Conservation (phyloP, 2,888 invertebrate genomes). For the Drosophila kambysellisi region DNA sequence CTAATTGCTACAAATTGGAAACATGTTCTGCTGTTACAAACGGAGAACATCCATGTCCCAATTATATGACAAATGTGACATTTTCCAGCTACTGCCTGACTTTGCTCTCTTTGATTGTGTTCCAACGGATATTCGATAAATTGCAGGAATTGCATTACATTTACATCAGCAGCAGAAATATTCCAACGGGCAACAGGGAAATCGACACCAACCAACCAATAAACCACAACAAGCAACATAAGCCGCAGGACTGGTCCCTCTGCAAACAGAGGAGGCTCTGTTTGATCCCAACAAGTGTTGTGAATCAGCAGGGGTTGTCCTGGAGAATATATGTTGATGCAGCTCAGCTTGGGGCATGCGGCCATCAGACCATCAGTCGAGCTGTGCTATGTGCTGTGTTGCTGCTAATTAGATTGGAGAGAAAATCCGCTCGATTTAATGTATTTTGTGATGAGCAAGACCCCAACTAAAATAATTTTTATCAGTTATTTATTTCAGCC, state of each 20-base stretch:
- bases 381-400: constrained; percentile 13
- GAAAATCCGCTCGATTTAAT: constrained; percentile 2
- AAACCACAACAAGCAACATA: constrained; percentile 3
- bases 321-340: constrained; percentile 12
- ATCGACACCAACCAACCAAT: not conserved
- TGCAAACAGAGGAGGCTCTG: too few species aligned
- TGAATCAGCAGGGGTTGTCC: not conserved
- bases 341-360: constrained; percentile 5
- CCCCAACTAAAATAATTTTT: not conserved
- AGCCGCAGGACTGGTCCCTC: too few species aligned
- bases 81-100: constrained; percentile 9
- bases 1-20: constrained; percentile 15
- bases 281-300: too few species aligned
- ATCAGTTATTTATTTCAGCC: constrained; percentile 5
- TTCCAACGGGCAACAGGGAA: constrained; percentile 11
- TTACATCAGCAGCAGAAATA: constrained; percentile 33
- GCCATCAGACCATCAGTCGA: not conserved
- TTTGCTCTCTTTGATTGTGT: not conserved
- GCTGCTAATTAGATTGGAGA: constrained; percentile 36
- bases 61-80: constrained; percentile 22
- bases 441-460: not conserved
- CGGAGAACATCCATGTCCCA: constrained; percentile 8
- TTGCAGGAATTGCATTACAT: constrained; percentile 45
- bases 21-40: constrained; percentile 16
- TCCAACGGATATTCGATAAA: constrained; percentile 39